Conservation (phyloP, 2,888 invertebrate species). For the Ennomos quercinarius region DNA sequence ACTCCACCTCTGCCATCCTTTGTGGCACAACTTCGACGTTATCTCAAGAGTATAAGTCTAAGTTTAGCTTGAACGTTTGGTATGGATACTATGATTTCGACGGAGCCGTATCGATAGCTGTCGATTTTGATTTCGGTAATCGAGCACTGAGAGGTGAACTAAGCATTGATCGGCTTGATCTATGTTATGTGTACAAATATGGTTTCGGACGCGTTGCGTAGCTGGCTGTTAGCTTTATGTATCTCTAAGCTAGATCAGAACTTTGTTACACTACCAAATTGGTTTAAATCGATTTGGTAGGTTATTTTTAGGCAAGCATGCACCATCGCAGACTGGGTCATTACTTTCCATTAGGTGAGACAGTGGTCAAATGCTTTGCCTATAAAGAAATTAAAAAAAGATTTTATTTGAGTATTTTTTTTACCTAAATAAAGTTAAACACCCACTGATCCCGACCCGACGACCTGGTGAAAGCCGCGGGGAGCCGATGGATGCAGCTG, state of each 20-base stretch:
- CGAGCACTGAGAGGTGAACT: conserved; percentile 46
- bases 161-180: conserved; percentile 28
- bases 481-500: no score
- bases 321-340: no score
- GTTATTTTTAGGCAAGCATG: no score
- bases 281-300: no score
- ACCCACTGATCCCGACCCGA: no score
- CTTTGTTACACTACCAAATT: no score
- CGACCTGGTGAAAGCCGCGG: no score
- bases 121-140: conserved; percentile 73
- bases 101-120: conserved; percentile 72
- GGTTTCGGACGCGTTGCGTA: conserved; percentile 18
- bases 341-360: no score
- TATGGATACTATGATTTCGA: conserved; percentile 48
- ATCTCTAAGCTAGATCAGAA: not conserved
- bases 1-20: conserved; percentile 47
- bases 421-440: no score
- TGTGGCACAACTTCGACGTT: conserved; percentile 38
- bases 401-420: no score
- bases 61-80: conserved; percentile 20
- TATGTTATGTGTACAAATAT: conserved; percentile 30
- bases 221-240: conserved; percentile 9
- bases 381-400: no score
- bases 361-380: no score
- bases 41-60: not conserved